These are phyloP conservation scores for Odontocolon sp. DNA, from an alignment of 2,888 invertebrate genomes.

Conservation along the genomic window DNA sequence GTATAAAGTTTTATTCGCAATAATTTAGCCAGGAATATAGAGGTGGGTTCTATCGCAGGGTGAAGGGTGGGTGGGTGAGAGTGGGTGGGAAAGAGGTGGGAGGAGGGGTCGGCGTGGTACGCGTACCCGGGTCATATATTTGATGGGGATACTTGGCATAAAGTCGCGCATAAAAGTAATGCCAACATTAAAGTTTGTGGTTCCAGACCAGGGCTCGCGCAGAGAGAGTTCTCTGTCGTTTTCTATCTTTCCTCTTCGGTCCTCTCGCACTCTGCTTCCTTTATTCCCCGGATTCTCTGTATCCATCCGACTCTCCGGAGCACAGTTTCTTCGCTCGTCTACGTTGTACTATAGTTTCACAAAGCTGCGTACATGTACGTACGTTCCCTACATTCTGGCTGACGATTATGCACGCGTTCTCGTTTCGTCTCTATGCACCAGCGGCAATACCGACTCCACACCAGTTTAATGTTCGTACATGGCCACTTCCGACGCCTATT, in stretches of 20 bases:
- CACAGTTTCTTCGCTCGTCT: not conserved
- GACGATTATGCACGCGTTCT: constrained; percentile 23
- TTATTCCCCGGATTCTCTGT: constrained; percentile 35
- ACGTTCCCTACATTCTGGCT: constrained; percentile 16
- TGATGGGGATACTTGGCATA: constrained; percentile 81
- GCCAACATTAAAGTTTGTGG: constrained; percentile 80
- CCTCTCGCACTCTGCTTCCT: constrained; percentile 37
- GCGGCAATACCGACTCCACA: not conserved
- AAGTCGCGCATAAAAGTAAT: constrained; percentile 81
- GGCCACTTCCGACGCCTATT: constrained; percentile 21
- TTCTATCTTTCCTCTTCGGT: constrained; percentile 34
- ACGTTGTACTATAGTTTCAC: constrained; percentile 12
- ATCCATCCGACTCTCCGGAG: not conserved
- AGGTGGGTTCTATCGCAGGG: constrained; percentile 14
- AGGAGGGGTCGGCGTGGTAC: constrained; percentile 37
- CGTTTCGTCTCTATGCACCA: not conserved
- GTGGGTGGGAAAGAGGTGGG: constrained; percentile 25
- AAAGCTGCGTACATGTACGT: constrained; percentile 12
- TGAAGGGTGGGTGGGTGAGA: constrained; percentile 20
- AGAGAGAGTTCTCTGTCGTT: constrained; percentile 52
- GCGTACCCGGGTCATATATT: constrained; percentile 78
- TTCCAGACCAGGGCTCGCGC: constrained; percentile 77
- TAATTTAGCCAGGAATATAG: constrained; percentile 71
- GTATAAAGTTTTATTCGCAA: constrained; percentile 81
- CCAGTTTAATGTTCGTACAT: constrained; percentile 25